phyloP scores from a whole-genome alignment of 2,113 vertebrate genomes.

The Sisor rabdophorus region DNA sequence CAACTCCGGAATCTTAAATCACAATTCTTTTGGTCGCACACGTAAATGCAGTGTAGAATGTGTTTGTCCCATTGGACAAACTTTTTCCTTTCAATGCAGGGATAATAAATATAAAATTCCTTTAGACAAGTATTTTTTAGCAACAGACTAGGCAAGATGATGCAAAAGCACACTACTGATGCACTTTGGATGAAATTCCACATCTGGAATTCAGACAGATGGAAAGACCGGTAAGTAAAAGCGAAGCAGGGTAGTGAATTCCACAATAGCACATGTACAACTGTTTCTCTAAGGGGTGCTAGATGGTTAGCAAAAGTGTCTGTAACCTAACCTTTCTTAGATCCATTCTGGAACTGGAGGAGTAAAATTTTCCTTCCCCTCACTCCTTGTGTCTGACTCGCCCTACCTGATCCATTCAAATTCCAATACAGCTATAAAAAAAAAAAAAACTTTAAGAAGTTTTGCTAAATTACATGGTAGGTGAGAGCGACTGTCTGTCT shows the following conservation, averaged over 20 bases:
- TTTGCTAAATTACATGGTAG: constrained; percentile 31
- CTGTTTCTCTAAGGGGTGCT: constrained; percentile 13
- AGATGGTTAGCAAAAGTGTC: constrained; percentile 1
- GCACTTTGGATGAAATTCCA: constrained; percentile 48
- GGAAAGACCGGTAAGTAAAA: constrained; percentile 12
- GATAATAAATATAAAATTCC: not conserved
- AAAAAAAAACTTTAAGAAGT: not conserved
- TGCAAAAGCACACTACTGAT: constrained; percentile 46
- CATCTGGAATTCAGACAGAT: constrained; percentile 45
- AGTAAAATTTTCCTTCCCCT: not conserved
- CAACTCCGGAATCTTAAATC: not conserved
- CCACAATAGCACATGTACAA: constrained; percentile 9
- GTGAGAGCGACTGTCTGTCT: constrained; percentile 27
- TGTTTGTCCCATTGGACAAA: no score
- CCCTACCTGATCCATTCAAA: constrained; percentile 7
- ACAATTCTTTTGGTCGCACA: no score
- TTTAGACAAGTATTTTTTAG: not conserved
- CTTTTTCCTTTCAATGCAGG: not conserved
- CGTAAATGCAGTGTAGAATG: not conserved
- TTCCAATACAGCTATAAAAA: not conserved
- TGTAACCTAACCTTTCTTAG: constrained; percentile 7
- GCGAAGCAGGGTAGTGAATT: constrained; percentile 15
- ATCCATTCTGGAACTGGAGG: constrained; percentile 2
- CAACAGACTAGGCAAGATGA: constrained; percentile 30
- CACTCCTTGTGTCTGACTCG: not conserved